phyloP scores from a whole-genome alignment of 2,113 vertebrate genomes.

The Daphoenositta chrysoptera region DNA sequence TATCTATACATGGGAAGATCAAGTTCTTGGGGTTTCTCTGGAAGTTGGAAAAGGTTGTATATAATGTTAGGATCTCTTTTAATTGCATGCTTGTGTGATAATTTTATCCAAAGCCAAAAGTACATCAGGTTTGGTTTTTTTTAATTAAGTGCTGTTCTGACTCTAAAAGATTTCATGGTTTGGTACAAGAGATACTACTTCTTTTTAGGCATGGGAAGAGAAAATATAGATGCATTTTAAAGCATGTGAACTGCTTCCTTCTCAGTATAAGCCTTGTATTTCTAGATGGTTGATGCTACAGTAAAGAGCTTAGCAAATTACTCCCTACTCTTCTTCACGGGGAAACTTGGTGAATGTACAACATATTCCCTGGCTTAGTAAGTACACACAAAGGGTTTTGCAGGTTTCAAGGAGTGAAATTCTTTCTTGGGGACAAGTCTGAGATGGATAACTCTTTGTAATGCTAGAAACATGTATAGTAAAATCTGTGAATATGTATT shows the following conservation, averaged over 20 bases:
- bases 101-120: neutral
- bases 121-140: neutral
- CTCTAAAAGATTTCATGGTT: neutral
- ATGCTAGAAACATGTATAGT: neutral
- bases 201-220: neutral
- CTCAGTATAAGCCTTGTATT: neutral
- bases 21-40: neutral
- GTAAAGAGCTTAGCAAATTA: neutral
- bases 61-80: neutral
- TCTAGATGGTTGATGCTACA: neutral
- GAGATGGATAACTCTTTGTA: neutral
- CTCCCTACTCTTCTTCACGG: neutral
- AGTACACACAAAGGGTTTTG: neutral
- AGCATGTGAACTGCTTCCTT: neutral
- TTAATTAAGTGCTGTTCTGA: neutral
- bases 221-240: neutral
- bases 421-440: neutral
- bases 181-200: neutral
- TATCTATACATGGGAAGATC: neutral
- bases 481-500: neutral
- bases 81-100: neutral
- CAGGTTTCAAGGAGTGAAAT: neutral
- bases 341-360: neutral
- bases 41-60: neutral
- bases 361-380: accelerated